phyloP scores from a whole-genome alignment of 35 echinoderm and acorn worm genomes.

The Heliocidaris erythrogramma region DNA sequence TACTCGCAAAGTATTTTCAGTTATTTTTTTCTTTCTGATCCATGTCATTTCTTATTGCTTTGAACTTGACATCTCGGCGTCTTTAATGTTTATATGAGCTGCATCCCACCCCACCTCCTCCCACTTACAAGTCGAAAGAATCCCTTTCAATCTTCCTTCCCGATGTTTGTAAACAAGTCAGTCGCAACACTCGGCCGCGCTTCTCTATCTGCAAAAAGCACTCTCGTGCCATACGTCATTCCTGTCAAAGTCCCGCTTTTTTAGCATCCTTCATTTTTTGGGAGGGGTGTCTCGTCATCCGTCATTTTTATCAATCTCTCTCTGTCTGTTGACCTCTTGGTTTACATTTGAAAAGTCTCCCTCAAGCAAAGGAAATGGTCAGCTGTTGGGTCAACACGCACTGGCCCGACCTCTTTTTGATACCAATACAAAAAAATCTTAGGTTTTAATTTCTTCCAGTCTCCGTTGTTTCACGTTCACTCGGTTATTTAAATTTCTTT shows the following conservation, averaged over 20 bases:
- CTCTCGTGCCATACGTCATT: neutral
- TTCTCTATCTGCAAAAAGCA: neutral
- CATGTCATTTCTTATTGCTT: too few species aligned
- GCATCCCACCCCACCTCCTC: neutral
- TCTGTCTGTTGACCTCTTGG: neutral
- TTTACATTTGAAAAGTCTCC: neutral
- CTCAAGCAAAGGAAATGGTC: neutral
- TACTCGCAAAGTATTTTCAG: too few species aligned
- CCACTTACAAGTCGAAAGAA: neutral
- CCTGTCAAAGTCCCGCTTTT: neutral
- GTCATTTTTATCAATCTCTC: neutral
- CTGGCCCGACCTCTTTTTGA: neutral
- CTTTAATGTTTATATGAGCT: too few species aligned
- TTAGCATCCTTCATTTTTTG: neutral
- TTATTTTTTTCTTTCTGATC: too few species aligned
- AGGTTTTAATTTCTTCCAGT: neutral
- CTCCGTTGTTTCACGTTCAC: neutral
- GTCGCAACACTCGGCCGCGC: neutral
- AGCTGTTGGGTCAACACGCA: neutral
- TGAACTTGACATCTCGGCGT: too few species aligned
- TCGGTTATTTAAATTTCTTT: too few species aligned
- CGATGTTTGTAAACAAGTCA: neutral
- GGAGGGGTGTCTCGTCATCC: neutral
- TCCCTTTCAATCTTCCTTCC: neutral
- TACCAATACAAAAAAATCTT: neutral